Conservation (phyloP, 2,888 invertebrate genomes). For the Volucella bombylans region DNA sequence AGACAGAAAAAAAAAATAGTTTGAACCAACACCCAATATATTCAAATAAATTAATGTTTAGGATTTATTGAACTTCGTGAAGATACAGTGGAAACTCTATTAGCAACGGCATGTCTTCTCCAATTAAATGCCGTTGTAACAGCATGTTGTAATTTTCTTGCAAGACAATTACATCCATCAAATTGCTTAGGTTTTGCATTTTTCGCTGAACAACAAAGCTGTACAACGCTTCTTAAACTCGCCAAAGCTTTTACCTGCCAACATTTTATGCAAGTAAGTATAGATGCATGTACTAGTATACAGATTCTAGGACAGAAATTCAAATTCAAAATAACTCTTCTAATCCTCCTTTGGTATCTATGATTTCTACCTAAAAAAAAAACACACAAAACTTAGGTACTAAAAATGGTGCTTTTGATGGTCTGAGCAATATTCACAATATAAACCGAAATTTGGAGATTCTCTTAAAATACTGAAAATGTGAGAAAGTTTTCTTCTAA, state of each 20-base stretch:
- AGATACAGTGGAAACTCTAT: slow-evolving; percentile 94
- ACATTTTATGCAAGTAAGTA: slow-evolving; percentile 90
- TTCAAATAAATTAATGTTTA: slow-evolving; percentile 76
- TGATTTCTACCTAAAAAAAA: too few species aligned
- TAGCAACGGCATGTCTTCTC: slow-evolving; percentile 93
- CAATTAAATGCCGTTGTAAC: slow-evolving; percentile 93
- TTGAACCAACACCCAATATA: slow-evolving; percentile 1
- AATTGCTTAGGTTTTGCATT: slow-evolving; percentile 96
- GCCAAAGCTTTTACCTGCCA: slow-evolving; percentile 93
- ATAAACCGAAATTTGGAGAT: too few species aligned
- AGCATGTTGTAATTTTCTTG: slow-evolving; percentile 94
- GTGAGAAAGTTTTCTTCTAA: too few species aligned
- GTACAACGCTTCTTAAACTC: slow-evolving; percentile 89
- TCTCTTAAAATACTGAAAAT: too few species aligned
- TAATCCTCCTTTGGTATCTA: too few species aligned
- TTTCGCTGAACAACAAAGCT: slow-evolving; percentile 96
- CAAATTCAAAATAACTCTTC: not conserved
- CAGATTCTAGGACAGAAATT: not conserved
- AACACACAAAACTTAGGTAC: too few species aligned
- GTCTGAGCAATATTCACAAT: too few species aligned
- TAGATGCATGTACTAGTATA: not conserved
- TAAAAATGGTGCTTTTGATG: too few species aligned
- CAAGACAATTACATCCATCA: slow-evolving; percentile 93
- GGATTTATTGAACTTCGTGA: slow-evolving; percentile 89
- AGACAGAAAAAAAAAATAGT: slow-evolving; percentile 63